Percentiles rank a stretch among this genome's conserved stretches.
These are phyloP conservation scores for Heterohyrax brucei DNA, from an alignment of 2,797 vertebrate genomes.

Conservation along the genomic window DNA sequence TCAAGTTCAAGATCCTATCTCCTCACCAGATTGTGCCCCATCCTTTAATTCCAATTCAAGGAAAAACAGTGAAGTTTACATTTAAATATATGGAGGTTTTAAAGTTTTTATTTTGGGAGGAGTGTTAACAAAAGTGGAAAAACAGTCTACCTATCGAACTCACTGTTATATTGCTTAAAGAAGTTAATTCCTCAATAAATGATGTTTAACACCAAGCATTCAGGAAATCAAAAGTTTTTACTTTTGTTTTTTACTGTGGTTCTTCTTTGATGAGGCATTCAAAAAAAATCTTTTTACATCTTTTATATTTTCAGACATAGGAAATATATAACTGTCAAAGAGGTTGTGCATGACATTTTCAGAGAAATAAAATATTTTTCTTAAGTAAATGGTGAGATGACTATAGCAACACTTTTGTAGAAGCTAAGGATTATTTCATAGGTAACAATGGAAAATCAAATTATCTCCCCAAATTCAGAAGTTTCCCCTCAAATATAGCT, in stretches of 20 bases:
- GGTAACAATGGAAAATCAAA: not conserved
- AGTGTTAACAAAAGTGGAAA: too few species aligned
- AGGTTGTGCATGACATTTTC: not conserved
- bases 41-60: not conserved
- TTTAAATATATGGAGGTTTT: not conserved
- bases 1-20: not conserved
- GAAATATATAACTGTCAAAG: not conserved
- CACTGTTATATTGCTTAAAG: not conserved
- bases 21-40: not conserved
- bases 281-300: not conserved
- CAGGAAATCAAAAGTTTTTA: not conserved
- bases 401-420: not conserved
- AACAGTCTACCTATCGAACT: not conserved
- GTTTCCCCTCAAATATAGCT: not conserved
- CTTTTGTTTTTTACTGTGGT: too few species aligned
- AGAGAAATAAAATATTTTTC: constrained; percentile 13
- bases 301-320: constrained; percentile 49
- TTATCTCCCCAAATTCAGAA: not conserved
- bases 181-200: not conserved
- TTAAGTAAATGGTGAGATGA: constrained; percentile 22
- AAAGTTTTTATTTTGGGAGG: not conserved
- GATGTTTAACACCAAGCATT: not conserved
- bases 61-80: not conserved
- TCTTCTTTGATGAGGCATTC: not conserved
- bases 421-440: constrained; percentile 10